Evolutionary conservation across 2,113 vertebrate species (phyloP), one percentile per base, ranked within the genome.

Genomic region (Brachypodius melanocephalos): DNA sequence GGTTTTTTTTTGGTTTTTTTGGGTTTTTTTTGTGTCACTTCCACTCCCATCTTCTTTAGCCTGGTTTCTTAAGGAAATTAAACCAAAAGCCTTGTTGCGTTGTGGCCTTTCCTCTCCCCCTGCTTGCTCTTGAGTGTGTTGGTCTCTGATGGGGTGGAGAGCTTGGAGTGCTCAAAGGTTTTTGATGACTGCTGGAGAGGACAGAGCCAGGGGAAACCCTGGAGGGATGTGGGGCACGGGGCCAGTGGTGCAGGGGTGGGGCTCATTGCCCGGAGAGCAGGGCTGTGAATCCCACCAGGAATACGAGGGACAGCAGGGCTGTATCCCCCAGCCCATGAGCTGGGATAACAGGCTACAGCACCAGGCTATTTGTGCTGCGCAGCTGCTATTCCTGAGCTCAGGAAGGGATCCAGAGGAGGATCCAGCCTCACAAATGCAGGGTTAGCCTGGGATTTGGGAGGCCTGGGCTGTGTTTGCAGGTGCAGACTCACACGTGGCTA

Each of bases 201-300:
- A 31, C 51, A 67, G 43, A 51, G 74, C 12, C 17, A 10, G 52
- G 65, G 1, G 1, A 16, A 46, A 45, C 36, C 61, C 13, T 0
- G 0, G 13, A 20, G 38, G 18, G 40, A 5, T 0, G 0, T 3
- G 9, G 22, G 22, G 36, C 40, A 14, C 3, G 1, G 48, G 21
- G 16, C 29, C 2, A 2, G n/a, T 10, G 61, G 11, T n/a, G 74
- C 49, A 38, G 36, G 24, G 26, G 61, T 75, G 48, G 48, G 34
- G 13, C 45, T 73, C 52, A 36, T 18, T 6, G 2, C 34, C 26
- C 40, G 17, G 48, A 34, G 36, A 49, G 17, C 38, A 28, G 65
- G 49, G 82, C 40, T 87, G n/a, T 9, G 12, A 13, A 34, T 66
- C 38, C 42, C 71, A 18, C 26, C 1, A 7, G 38, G 49, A 63